phyloP scores from a whole-genome alignment of 2,797 vertebrate genomes.

The Anguilla obscura region DNA sequence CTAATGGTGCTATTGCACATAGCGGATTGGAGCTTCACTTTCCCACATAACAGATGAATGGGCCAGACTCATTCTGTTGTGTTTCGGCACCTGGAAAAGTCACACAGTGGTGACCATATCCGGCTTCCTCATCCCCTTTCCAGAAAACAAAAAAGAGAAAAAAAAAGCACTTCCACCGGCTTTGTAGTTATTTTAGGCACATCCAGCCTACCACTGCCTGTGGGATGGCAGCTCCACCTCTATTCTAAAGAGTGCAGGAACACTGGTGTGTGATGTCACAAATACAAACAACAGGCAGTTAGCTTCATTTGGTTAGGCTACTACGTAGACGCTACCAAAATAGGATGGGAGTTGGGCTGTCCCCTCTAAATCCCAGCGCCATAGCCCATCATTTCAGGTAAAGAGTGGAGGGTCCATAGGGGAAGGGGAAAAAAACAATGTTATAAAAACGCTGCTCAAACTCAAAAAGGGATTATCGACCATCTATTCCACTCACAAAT shows the following conservation, averaged over 20 bases:
- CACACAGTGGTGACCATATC: conserved; percentile 15
- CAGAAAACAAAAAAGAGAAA: conserved; percentile 18
- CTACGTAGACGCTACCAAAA: background rate
- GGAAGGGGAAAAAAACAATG: background rate
- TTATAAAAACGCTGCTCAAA: background rate
- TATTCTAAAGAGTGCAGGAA: background rate
- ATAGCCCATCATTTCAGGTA: background rate
- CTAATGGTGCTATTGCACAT: background rate
- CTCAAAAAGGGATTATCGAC: background rate
- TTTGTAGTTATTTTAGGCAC: conserved; percentile 19
- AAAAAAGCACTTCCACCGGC: conserved; percentile 37
- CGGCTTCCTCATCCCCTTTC: conserved; percentile 29
- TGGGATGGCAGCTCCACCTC: background rate
- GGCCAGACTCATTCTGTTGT: conserved; percentile 29
- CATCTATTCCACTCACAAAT: background rate
- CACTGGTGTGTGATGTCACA: background rate
- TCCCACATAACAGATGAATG: conserved; percentile 25
- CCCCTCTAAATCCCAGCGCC: background rate
- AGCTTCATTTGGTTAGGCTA: background rate
- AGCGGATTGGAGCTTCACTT: conserved; percentile 32
- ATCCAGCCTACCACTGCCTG: background rate
- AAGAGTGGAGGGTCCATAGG: background rate
- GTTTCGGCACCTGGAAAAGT: conserved; percentile 20
- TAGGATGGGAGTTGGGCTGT: background rate
- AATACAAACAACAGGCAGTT: background rate